Evolutionary conservation across 2,888 invertebrate species (phyloP).

Genomic region (Kryphioiulus occultus): DNA sequence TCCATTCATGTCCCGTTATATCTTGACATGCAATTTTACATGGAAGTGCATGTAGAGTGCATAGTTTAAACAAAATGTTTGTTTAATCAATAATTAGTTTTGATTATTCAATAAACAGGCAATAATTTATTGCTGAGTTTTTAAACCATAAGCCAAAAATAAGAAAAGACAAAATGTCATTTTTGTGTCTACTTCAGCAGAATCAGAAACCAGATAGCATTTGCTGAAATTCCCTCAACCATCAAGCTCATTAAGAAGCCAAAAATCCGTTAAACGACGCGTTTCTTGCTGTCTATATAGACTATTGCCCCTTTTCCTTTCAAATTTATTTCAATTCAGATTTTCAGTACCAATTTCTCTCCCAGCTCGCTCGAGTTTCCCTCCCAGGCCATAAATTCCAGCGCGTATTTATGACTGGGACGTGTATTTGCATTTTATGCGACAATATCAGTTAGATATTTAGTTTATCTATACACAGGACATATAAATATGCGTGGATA

Average conservation of each 20-base stretch:
- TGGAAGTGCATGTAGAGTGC: no score
- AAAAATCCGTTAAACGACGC: background rate
- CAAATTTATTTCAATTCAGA: slow-evolving; percentile 8
- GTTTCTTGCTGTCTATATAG: background rate
- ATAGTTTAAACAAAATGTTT: no score
- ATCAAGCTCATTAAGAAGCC: background rate
- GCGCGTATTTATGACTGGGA: slow-evolving; percentile 21
- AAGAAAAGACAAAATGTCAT: no score
- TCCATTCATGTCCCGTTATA: no score
- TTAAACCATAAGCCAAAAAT: no score
- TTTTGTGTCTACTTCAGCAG: no score
- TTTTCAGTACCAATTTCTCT: slow-evolving; percentile 8
- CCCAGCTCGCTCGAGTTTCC: background rate
- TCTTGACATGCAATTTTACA: no score
- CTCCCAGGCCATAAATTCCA: slow-evolving; percentile 36
- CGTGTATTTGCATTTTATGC: slow-evolving; percentile 39
- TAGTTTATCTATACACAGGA: slow-evolving; percentile 25
- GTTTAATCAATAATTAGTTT: no score
- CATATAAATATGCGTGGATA: slow-evolving; percentile 16
- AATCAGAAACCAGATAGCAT: no score
- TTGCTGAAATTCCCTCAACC: background rate
- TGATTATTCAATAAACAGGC: no score
- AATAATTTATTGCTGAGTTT: no score
- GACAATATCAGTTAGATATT: slow-evolving; percentile 39
- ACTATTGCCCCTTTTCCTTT: background rate